These are phyloP conservation scores for Stenolophus ochropezus DNA, from an alignment of 2,888 invertebrate species.

Conservation along the genomic window DNA sequence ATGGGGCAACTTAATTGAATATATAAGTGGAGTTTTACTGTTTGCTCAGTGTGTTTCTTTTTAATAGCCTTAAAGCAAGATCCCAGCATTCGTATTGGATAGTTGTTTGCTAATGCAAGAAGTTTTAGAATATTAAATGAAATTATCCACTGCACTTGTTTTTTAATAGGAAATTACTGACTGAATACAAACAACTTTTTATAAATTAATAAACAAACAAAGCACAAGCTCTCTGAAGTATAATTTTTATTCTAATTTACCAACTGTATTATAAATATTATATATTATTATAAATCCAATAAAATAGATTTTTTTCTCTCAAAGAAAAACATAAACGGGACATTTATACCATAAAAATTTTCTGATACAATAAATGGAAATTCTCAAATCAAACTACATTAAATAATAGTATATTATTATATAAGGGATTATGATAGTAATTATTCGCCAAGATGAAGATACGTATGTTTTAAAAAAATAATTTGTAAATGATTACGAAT, in stretches of 20 bases:
- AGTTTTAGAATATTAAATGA: not conserved
- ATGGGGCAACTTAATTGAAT: constrained; percentile 6
- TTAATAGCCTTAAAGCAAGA: constrained; percentile 17
- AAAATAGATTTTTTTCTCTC: no score
- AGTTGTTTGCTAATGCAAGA: not conserved
- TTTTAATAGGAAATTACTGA: not conserved
- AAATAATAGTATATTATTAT: no score
- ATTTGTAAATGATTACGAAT: no score
- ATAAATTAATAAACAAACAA: not conserved
- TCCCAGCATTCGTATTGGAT: not conserved
- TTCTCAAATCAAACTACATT: no score
- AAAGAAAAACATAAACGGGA: no score
- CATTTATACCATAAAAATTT: no score
- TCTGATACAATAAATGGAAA: no score
- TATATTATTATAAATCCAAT: no score
- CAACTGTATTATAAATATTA: not conserved
- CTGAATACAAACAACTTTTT: not conserved
- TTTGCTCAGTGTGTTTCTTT: not conserved
- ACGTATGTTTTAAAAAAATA: no score
- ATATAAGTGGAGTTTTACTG: constrained; percentile 19
- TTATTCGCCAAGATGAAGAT: no score
- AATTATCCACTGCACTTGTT: not conserved
- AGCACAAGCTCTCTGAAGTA: not conserved
- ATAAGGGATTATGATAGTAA: no score
- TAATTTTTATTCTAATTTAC: not conserved